Base-by-base conservation (phyloP, 1,140 invertebrate genomes). In the Drosophila malerkotliana region DNA sequence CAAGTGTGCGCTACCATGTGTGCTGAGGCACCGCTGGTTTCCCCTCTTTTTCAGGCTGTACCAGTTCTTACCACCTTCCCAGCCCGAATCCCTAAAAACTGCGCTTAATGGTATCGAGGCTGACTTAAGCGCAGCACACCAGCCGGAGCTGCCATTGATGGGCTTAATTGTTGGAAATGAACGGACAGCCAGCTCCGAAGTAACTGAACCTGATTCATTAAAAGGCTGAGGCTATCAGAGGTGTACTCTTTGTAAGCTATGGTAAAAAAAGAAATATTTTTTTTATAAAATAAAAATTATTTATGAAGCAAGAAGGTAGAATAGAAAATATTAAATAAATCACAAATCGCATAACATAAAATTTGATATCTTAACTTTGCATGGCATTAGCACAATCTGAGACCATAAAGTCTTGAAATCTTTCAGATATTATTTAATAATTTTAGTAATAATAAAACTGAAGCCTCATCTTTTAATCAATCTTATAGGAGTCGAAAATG, bases 1-100 rank as follows among this genome's bases (percentile, higher is more conserved):
- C 79, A 82, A 82, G 79, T 82, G 74, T 73, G 62, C 63, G 71
- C 59, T 77, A 56, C 48, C 72, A 81, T 64, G 60, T 73, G 72
- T 73, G 73, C 64, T 26, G 52, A 57, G 67, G 67, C 67, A 71
- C 44, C 39, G 51, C 66, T 12, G 8, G 44, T 28, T 48, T 45
- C 28, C 45, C 57, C 32, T 5, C 30, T 9, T 62, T 62, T 30
- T n/a, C 12, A 41, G 39, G n/a, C 3, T 44, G 21, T 28, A 5
- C 32, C 26, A 30, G 44, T 24, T 18, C 28, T 28, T 9, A 12
- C 26, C 56, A 44, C 30, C 32, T 26, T 49, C 32, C 24, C 56
- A 12, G 47, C 7, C 59, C 63, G 44, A 32, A 58, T 49, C 48
- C 28, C 45, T 76, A 53, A 61, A 18, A 72, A 48, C 64, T 63